Conservation (phyloP, 2,888 invertebrate genomes). For the Acheta domesticus region DNA sequence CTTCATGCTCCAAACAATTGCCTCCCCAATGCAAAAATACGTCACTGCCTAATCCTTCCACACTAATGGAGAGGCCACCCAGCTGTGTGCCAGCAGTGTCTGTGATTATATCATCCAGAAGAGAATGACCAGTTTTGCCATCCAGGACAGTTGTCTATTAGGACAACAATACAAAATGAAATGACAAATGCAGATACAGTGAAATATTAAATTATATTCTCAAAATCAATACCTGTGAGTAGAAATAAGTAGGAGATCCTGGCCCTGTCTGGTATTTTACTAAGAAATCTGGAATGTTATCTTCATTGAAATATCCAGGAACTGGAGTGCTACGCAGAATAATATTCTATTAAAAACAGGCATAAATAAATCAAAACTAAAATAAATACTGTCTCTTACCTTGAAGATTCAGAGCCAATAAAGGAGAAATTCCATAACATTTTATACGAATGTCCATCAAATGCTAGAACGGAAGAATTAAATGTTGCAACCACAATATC, state of each 20-base stretch:
- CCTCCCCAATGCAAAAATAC: slow-evolving; percentile 75
- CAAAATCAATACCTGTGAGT: slow-evolving; percentile 57
- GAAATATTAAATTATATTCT: background rate
- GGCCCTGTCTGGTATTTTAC: slow-evolving; percentile 67
- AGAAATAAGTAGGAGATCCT: slow-evolving; percentile 70
- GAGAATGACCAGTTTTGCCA: slow-evolving; percentile 59
- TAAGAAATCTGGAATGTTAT: slow-evolving; percentile 73
- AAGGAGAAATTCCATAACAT: slow-evolving; percentile 72
- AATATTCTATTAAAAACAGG: background rate
- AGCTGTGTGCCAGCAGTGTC: slow-evolving; percentile 61
- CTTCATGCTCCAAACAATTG: slow-evolving; percentile 57
- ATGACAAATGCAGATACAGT: background rate
- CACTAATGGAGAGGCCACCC: slow-evolving; percentile 57
- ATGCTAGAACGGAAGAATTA: slow-evolving; percentile 67
- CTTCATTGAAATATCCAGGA: slow-evolving; percentile 74
- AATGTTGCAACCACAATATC: slow-evolving; percentile 72
- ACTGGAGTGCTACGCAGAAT: slow-evolving; percentile 60
- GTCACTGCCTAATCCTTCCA: slow-evolving; percentile 66
- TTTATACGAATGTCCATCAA: slow-evolving; percentile 64
- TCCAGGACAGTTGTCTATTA: slow-evolving; percentile 46
- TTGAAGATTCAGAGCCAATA: slow-evolving; percentile 63
- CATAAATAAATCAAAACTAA: background rate
- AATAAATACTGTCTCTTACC: slow-evolving; percentile 42
- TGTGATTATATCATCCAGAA: slow-evolving; percentile 56
- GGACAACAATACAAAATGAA: background rate